Base-by-base conservation (phyloP, 23 tunicate species). In the Clavelina lepadiformis region DNA sequence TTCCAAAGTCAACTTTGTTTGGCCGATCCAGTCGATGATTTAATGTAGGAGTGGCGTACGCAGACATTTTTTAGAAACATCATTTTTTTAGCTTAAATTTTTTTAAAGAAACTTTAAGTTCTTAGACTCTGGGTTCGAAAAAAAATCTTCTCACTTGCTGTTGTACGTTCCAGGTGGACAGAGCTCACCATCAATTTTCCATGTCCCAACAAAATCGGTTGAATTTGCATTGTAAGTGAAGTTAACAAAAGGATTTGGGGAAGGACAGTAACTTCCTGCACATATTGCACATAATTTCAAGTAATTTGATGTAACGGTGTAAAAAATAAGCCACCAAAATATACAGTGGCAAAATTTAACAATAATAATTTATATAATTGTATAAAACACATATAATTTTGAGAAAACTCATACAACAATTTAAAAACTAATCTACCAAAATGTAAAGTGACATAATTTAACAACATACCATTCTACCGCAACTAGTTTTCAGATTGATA, bases 191-290 rank as follows among this genome's bases (percentile, higher is more conserved):
- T 33, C 46, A 3, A 28, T 46, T 34, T 56, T 53, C 1, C 28
- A 81, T 1, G 89, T 89, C 63, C 97, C 97, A 31, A 89, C 13
- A 26, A 23, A 69, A 18, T 61, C 79, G 31, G 58, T 51, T 2
- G 69, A 73, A 5, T 51, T 59, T 33, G 3, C 44, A 57, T 77
- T 55, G 36, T 75, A 71, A 0, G 89, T 74, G 64, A 89, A 63
- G 64, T 75, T 81, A 53, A 41, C 69, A 22, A 51, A 28, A 11
- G 76, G 59, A 28, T 54, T 56, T 0, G 97, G 97, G 25, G 83
- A 72, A 1, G 89, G 89, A 31, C 97, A 89, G 62, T 69, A 89
- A 51, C 91, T 89, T 63, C 97, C 97, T 88, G 51, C 26, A 54
- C 38, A 29, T 19, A 60, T n/a, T n/a, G n/a, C n/a, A n/a, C n/a